Conservation (phyloP, 2,888 invertebrate genomes). For the Cosmia trapezina region DNA sequence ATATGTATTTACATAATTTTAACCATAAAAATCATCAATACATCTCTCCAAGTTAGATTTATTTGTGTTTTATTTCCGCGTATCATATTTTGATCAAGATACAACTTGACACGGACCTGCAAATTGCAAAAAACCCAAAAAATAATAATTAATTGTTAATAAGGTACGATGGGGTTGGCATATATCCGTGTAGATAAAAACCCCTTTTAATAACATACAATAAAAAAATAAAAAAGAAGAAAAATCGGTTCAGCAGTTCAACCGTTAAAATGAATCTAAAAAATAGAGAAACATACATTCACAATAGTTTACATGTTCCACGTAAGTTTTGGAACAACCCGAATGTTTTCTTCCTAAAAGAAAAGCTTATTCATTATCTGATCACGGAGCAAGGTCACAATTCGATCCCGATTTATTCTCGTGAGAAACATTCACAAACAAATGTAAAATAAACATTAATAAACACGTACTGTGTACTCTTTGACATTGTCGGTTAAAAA, state of each 20-base stretch:
- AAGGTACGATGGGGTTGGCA: too few species aligned
- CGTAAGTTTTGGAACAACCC: neutral
- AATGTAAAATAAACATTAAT: slow-evolving; percentile 5
- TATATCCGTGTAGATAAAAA: too few species aligned
- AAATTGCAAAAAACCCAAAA: too few species aligned
- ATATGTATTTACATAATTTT: too few species aligned
- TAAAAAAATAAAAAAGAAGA: too few species aligned
- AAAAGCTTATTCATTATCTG: neutral
- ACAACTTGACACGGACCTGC: too few species aligned
- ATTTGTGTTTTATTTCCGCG: too few species aligned
- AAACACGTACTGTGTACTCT: slow-evolving; percentile 20
- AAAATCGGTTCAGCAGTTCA: neutral
- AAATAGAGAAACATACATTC: neutral
- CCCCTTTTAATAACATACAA: too few species aligned
- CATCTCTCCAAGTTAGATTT: too few species aligned
- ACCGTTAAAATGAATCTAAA: neutral
- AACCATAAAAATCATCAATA: too few species aligned
- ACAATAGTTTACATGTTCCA: neutral
- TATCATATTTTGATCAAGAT: too few species aligned
- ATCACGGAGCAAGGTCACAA: slow-evolving; percentile 6
- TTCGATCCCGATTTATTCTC: slow-evolving; percentile 8
- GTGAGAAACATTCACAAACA: slow-evolving; percentile 5
- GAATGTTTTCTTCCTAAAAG: neutral
- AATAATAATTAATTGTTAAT: too few species aligned
- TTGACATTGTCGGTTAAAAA: slow-evolving; percentile 42